phyloP scores from a whole-genome alignment of 2,888 invertebrate species.

The Esperia sulphurella region DNA sequence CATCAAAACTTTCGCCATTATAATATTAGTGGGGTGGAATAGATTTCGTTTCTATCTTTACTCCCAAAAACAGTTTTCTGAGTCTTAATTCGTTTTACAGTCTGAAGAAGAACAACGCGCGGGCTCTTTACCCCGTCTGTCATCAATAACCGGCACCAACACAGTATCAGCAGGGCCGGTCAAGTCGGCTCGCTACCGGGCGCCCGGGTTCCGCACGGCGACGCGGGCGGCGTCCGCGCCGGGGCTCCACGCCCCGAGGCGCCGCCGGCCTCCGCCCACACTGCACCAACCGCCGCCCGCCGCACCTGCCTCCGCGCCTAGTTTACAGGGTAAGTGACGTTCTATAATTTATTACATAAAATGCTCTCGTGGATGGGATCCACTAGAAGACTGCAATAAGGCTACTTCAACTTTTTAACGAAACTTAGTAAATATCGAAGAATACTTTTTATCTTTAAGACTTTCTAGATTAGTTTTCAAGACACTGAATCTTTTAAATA shows the following conservation, averaged over 20 bases:
- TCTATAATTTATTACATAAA: too few relatives aligned
- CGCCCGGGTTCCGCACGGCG: constrained; percentile 88
- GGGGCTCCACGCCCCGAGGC: constrained; percentile 84
- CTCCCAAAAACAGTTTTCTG: not conserved
- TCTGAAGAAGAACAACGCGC: constrained; percentile 82
- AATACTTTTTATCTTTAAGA: too few relatives aligned
- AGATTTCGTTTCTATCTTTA: too few relatives aligned
- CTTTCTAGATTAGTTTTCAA: too few relatives aligned
- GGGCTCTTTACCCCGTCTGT: constrained; percentile 88
- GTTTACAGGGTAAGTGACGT: constrained; percentile 79
- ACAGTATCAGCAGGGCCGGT: constrained; percentile 82
- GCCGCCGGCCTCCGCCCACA: constrained; percentile 70
- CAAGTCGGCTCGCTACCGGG: constrained; percentile 92
- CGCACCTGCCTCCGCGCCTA: constrained; percentile 66
- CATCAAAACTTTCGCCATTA: too few relatives aligned
- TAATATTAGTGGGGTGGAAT: too few relatives aligned
- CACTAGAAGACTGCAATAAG: too few relatives aligned
- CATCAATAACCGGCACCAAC: constrained; percentile 68
- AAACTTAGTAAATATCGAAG: too few relatives aligned
- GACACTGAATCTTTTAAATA: too few relatives aligned
- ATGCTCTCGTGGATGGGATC: too few relatives aligned
- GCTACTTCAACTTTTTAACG: too few relatives aligned
- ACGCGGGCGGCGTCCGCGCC: constrained; percentile 88
- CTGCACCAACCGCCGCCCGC: constrained; percentile 62
- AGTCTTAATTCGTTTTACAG: constrained; percentile 26